Evolutionary conservation across 2,113 vertebrate genomes (phyloP).

Genomic region (Plectropomus leopardus): DNA sequence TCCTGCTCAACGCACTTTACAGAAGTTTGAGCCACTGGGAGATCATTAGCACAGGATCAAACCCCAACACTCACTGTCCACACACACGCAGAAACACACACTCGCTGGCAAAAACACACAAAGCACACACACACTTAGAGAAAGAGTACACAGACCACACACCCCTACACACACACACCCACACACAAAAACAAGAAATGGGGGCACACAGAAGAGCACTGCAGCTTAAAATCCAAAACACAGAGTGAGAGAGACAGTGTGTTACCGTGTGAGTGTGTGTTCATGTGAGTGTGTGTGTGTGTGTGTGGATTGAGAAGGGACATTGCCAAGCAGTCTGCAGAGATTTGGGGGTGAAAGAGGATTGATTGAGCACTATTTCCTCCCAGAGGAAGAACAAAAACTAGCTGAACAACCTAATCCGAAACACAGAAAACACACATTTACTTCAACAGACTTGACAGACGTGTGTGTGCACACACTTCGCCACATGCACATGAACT

Average conservation of each 20-base stretch:
- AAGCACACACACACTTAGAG: constrained; percentile 19
- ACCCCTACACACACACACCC: not conserved
- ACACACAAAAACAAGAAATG: constrained; percentile 54
- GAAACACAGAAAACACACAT: constrained; percentile 50
- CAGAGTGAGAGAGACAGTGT: constrained; percentile 35
- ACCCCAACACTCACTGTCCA: constrained; percentile 67
- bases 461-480: constrained; percentile 41
- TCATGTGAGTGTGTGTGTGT: not conserved
- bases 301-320: not conserved
- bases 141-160: constrained; percentile 35
- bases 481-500: constrained; percentile 52
- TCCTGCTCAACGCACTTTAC: constrained; percentile 67
- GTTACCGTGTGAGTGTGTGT: not conserved
- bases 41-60: constrained; percentile 82
- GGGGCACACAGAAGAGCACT: constrained; percentile 53
- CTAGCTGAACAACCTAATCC: constrained; percentile 20
- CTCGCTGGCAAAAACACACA: constrained; percentile 9
- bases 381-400: constrained; percentile 41
- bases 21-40: constrained; percentile 80
- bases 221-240: constrained; percentile 63
- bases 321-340: constrained; percentile 12
- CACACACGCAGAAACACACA: constrained; percentile 25
- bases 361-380: constrained; percentile 45
- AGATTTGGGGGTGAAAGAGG: constrained; percentile 13
- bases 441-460: constrained; percentile 69